These are phyloP conservation scores for Noctua fimbriata DNA, from an alignment of 2,888 invertebrate species.

Conservation along the genomic window DNA sequence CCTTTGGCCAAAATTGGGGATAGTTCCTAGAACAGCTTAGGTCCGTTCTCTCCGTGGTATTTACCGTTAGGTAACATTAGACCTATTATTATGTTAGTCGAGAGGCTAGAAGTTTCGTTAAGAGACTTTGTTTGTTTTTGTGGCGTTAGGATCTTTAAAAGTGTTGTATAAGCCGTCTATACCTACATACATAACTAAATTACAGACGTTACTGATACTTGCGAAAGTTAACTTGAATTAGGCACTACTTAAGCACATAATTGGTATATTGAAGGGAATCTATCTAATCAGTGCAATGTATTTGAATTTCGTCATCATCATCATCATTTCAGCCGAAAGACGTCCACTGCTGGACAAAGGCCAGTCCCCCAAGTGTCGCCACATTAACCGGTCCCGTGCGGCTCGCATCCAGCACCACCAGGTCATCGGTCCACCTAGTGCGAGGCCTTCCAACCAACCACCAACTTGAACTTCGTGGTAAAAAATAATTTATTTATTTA, in stretches of 20 bases:
- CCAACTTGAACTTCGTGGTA: too few relatives aligned
- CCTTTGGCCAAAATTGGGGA: slow-evolving; percentile 30
- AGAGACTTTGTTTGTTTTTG: slow-evolving; percentile 12
- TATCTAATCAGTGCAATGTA: neutral
- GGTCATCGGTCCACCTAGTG: too few relatives aligned
- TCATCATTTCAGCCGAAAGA: too few relatives aligned
- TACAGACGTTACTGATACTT: neutral
- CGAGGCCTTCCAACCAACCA: too few relatives aligned
- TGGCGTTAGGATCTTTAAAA: neutral
- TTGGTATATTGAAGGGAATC: neutral
- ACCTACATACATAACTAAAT: neutral
- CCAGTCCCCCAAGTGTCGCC: too few relatives aligned
- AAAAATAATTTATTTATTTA: too few relatives aligned
- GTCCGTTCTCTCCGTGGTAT: neutral
- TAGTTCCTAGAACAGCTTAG: slow-evolving; percentile 37
- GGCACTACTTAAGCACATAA: neutral
- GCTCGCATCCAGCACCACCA: too few relatives aligned
- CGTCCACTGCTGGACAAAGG: too few relatives aligned
- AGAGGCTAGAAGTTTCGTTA: slow-evolving; percentile 1
- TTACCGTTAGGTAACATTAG: slow-evolving; percentile 22
- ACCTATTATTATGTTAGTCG: neutral
- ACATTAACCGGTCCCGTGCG: too few relatives aligned
- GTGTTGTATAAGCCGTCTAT: neutral
- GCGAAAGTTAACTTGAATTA: neutral
- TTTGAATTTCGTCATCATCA: too few relatives aligned